These are phyloP conservation scores for Argyresthia albistria DNA, from an alignment of 2,888 invertebrate species.

Conservation along the genomic window DNA sequence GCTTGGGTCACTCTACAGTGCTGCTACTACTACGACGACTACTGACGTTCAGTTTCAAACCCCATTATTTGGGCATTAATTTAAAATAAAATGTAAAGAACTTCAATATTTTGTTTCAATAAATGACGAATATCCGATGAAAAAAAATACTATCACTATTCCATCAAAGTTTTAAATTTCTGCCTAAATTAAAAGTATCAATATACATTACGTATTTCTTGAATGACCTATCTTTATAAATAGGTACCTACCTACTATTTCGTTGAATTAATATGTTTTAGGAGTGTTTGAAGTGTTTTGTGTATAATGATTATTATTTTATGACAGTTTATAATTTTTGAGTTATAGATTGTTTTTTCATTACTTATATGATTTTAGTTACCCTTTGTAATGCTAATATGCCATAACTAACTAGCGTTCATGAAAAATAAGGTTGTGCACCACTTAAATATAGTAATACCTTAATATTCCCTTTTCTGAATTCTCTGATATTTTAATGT, in stretches of 20 bases:
- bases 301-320: too few relatives aligned
- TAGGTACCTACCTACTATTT: too few relatives aligned
- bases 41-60: too few relatives aligned
- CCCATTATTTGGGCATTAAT: too few relatives aligned
- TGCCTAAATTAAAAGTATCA: too few relatives aligned
- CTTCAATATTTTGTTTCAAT: background rate
- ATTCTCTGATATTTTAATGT: conserved; percentile 71
- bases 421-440: conserved; percentile 73
- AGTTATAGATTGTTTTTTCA: conserved; percentile 8
- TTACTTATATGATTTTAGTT: conserved; percentile 4
- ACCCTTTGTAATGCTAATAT: conserved; percentile 17
- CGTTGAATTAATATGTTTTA: too few relatives aligned
- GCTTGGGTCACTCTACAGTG: too few relatives aligned
- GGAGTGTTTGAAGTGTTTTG: too few relatives aligned
- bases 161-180: background rate
- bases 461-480: conserved; percentile 68
- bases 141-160: background rate
- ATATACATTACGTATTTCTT: too few relatives aligned
- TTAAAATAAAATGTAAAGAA: too few relatives aligned
- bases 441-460: conserved; percentile 64
- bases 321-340: background rate
- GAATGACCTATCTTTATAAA: too few relatives aligned
- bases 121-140: background rate
- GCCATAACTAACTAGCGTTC: conserved; percentile 64
- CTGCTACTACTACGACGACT: too few relatives aligned